Evolutionary conservation across 1,140 invertebrate species (phyloP).

Genomic region (Papilio machaon): DNA sequence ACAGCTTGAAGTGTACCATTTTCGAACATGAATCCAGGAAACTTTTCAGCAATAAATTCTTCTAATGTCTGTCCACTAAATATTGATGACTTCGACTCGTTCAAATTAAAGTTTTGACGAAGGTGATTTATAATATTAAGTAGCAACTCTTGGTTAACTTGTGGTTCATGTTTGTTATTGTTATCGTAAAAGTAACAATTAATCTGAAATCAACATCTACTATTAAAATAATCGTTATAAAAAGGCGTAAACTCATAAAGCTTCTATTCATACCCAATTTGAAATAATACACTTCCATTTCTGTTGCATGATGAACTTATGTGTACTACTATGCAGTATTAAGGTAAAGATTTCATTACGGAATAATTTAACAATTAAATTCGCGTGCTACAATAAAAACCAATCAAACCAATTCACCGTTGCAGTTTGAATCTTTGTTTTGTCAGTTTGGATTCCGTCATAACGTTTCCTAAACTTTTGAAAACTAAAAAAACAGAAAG

Average conservation of each 20-base stretch:
- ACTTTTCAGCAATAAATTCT: conserved; percentile 73
- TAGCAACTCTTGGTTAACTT: conserved; percentile 59
- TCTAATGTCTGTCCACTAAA: conserved; percentile 66
- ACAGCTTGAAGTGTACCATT: conserved; percentile 61
- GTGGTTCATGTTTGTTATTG: conserved; percentile 48
- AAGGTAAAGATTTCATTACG: conserved; percentile 37
- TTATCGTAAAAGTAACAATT: conserved; percentile 70
- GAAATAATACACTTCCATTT: conserved; percentile 73
- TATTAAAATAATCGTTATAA: conserved; percentile 29
- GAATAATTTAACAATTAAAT: conserved; percentile 30
- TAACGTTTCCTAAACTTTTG: conserved; percentile 39
- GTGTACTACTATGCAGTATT: conserved; percentile 14
- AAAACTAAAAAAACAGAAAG: conserved; percentile 35
- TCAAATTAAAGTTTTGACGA: conserved; percentile 64
- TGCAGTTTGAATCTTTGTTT: conserved; percentile 51
- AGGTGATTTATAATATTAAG: conserved; percentile 68
- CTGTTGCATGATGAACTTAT: conserved; percentile 51
- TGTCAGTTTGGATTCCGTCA: conserved; percentile 39
- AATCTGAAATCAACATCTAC: conserved; percentile 58
- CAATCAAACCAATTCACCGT: conserved; percentile 48
- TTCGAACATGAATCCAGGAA: conserved; percentile 70
- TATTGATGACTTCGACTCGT: conserved; percentile 72
- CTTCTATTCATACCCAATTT: conserved; percentile 69
- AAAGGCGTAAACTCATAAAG: conserved; percentile 1
- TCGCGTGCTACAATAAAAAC: conserved; percentile 52